Percentiles rank a stretch among this genome's conserved stretches.
phyloP scores from a whole-genome alignment of 2,113 vertebrate species.

The Upupa epops region DNA sequence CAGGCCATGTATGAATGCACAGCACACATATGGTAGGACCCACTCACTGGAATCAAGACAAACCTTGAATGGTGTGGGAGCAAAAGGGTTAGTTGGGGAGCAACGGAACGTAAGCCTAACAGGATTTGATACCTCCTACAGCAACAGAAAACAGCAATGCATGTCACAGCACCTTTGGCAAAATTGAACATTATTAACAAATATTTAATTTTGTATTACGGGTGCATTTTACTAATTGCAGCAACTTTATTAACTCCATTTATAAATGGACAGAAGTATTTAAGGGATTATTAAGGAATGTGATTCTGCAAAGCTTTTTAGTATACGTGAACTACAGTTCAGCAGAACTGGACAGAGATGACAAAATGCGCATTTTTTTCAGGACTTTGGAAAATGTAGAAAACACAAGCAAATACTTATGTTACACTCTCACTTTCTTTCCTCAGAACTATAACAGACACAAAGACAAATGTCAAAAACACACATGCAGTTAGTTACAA shows the following conservation, averaged over 20 bases:
- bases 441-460: not conserved
- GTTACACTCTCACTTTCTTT: not conserved
- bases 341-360: not conserved
- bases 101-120: constrained; percentile 88
- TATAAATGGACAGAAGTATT: not conserved
- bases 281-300: not conserved
- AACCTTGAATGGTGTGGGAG: constrained; percentile 98
- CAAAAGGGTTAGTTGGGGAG: constrained; percentile 97
- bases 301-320: not conserved
- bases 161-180: constrained; percentile 44
- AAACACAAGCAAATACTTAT: not conserved
- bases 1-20: constrained; percentile 25
- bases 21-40: constrained; percentile 6
- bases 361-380: not conserved
- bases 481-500: not conserved
- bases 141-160: constrained; percentile 83
- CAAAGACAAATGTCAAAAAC: not conserved
- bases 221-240: not conserved
- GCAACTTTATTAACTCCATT: not conserved
- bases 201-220: not conserved
- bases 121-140: constrained; percentile 89
- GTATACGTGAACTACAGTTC: not conserved
- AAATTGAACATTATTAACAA: not conserved
- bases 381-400: not conserved
- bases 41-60: constrained; percentile 71